Base-by-base conservation (phyloP, 2,888 invertebrate species). In the Eumacrocentrus americanus region DNA sequence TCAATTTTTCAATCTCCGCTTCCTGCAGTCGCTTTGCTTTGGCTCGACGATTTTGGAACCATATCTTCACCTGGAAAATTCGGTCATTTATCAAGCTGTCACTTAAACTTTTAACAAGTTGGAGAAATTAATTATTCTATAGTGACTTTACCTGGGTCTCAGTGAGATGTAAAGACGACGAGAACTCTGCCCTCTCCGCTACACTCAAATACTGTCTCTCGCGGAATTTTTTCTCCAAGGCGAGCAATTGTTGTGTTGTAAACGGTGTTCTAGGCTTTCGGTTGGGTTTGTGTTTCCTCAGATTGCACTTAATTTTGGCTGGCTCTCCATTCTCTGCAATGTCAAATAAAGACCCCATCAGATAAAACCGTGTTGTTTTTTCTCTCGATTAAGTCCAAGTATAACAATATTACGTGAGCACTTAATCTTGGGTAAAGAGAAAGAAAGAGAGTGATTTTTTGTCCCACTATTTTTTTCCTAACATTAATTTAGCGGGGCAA, bases 121-220 rank as follows among this genome's bases (percentile, higher is more conserved):
- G 9, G 9, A 29, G 11, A 46, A 40, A 20, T 22, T 1, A 7
- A 47, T 34, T n/a, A 57, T 22, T 22, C 3, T 7, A 18, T 18
- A 47, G 37, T 42, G 22, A 50, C 51, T 66, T 81, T 75, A 95
- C 95, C 86, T 95, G 94, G 2, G 94, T 95, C 82, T 95, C 95
- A 0, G 94, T 94, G 57, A 98, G 86, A 76, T 95, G 91, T 58
- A 98, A 84, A 0, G 95, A 94, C 6, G 94, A 92, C 0, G 96
- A 96, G 84, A 98, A 98, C 82, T 98, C 98, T 0, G 98, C 98
- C 58, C 98, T 84, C 81, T 98, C 98, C 11, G 98, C 96, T 75
- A 98, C 98, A 79, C 95, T 96, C 69, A 98, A 86, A 83, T 98
- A 98, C 83, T 98, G 98, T 79, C 97, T 96, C 82, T 95, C 93